Percentiles rank a stretch among this genome's conserved stretches.
phyloP scores from a whole-genome alignment of 2,888 invertebrate species.

The Drosophila infuscata region DNA sequence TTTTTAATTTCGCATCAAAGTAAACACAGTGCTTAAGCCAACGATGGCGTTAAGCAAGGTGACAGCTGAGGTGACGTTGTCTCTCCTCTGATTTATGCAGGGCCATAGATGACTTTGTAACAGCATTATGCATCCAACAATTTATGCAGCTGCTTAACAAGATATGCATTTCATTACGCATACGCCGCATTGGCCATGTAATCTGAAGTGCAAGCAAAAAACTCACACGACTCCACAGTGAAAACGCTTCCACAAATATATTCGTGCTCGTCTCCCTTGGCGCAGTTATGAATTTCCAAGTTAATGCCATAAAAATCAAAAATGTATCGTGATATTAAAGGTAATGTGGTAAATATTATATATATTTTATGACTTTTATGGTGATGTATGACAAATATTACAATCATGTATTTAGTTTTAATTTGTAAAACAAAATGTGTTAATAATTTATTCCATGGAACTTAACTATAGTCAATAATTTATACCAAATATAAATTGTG shows the following conservation, averaged over 20 bases:
- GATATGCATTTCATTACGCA: conserved; percentile 52
- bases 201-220: conserved; percentile 26
- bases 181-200: conserved; percentile 46
- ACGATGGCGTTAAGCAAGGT: conserved; percentile 30
- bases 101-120: conserved; percentile 34
- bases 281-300: neutral
- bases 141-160: conserved; percentile 62
- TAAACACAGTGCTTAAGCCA: conserved; percentile 66
- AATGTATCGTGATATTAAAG: neutral
- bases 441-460: neutral
- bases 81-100: conserved; percentile 56
- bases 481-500: neutral
- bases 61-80: conserved; percentile 41
- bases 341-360: neutral
- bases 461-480: neutral
- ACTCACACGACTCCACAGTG: neutral
- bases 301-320: neutral
- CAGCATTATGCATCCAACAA: conserved; percentile 36
- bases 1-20: conserved; percentile 61
- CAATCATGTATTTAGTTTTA: too few species aligned
- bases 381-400: neutral
- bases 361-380: neutral
- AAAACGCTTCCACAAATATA: neutral
- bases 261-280: neutral
- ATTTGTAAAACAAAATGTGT: neutral